A percentile compares a stretch with the other conserved stretches of the same genome.
Conservation (phyloP, 2,888 invertebrate genomes). For the Asteroscopus sphinx region DNA sequence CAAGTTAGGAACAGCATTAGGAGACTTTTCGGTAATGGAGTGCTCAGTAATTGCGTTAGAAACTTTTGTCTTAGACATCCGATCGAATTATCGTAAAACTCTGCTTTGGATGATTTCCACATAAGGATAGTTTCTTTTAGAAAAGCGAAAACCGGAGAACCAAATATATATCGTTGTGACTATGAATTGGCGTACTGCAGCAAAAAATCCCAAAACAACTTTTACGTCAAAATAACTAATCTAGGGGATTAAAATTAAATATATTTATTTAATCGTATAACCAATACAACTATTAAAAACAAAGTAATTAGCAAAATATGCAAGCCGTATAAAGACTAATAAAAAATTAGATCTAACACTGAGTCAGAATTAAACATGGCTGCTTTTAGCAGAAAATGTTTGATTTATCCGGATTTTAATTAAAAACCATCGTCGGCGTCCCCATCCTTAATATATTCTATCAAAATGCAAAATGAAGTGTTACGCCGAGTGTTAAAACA, state of each 20-base stretch:
- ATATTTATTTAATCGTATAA: no score
- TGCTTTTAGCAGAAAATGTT: slow-evolving; percentile 29
- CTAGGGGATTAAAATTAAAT: slow-evolving; percentile 8
- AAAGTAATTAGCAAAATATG: no score
- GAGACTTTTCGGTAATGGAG: slow-evolving; percentile 58
- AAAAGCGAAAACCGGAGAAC: neutral
- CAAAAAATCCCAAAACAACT: slow-evolving; percentile 5
- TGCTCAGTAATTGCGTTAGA: slow-evolving; percentile 59
- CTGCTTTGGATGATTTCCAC: slow-evolving; percentile 38
- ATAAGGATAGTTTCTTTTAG: slow-evolving; percentile 14
- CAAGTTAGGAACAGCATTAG: slow-evolving; percentile 53
- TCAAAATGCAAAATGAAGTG: slow-evolving; percentile 58
- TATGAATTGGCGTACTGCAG: neutral
- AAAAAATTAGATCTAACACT: slow-evolving; percentile 19
- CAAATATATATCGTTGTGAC: slow-evolving; percentile 4
- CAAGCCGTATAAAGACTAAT: neutral
- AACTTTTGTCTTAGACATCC: slow-evolving; percentile 58
- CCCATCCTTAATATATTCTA: slow-evolving; percentile 52
- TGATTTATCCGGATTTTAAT: slow-evolving; percentile 52
- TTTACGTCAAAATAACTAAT: neutral
- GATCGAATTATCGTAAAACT: slow-evolving; percentile 57
- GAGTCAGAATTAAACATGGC: slow-evolving; percentile 14
- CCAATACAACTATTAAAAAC: no score
- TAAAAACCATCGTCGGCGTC: slow-evolving; percentile 43
- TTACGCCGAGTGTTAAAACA: slow-evolving; percentile 51